Evolutionary conservation across 92 coral and sea anemone species (phyloP).

Genomic region (Zoanthus sansibaricus): DNA sequence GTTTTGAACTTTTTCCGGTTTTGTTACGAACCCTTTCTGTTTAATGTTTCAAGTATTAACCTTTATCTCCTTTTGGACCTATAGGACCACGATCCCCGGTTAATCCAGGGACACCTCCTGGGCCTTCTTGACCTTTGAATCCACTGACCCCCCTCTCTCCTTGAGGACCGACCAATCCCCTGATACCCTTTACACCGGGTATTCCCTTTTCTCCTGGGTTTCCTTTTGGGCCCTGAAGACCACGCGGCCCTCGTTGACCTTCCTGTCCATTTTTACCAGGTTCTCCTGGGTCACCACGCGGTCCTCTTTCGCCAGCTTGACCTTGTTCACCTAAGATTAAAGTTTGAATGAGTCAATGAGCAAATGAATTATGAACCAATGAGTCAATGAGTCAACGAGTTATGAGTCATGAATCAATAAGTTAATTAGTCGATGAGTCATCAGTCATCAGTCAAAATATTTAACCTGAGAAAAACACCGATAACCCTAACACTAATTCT

Average conservation of each 20-base stretch:
- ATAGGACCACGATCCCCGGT: conserved; percentile 9
- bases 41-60: neutral
- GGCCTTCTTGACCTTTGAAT: neutral
- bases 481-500: too few relatives aligned
- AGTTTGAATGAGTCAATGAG: too few relatives aligned
- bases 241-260: neutral
- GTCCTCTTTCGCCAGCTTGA: conserved; percentile 22
- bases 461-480: too few relatives aligned
- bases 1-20: too few relatives aligned
- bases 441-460: too few relatives aligned
- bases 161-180: conserved; percentile 14
- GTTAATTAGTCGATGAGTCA: too few relatives aligned
- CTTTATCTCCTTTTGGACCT: conserved; percentile 14
- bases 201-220: neutral
- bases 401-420: too few relatives aligned
- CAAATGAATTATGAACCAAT: too few relatives aligned
- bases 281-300: conserved; percentile 14
- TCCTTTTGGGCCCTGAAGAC: conserved; percentile 8
- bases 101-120: neutral
- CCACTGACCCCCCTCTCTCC: conserved; percentile 14
- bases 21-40: too few relatives aligned
- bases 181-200: neutral
- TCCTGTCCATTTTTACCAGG: conserved; percentile 17
- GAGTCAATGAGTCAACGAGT: too few relatives aligned
- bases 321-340: neutral